Percentiles rank a stretch among this genome's conserved stretches.
Evolutionary conservation across 2,113 vertebrate genomes (phyloP).

Genomic region (Lampris megalopsis): DNA sequence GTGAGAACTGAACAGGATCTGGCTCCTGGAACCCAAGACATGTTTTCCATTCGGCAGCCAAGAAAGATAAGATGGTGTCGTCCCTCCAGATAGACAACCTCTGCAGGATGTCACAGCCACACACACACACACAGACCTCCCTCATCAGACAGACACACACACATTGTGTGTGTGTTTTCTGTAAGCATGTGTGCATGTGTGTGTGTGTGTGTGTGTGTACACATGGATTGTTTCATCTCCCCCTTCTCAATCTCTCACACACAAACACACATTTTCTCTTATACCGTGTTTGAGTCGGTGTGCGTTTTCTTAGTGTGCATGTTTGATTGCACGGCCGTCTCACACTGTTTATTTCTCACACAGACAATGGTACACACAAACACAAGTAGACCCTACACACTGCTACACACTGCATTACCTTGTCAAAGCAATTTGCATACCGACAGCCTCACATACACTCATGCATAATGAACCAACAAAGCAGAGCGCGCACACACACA

Average conservation of each 20-base stretch:
- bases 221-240: no score
- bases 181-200: no score
- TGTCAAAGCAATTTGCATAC: background rate
- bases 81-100: conserved; percentile 37
- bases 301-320: no score
- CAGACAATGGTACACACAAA: no score
- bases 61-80: conserved; percentile 50
- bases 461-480: background rate
- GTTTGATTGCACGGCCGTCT: no score
- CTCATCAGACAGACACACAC: conserved; percentile 42
- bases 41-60: conserved; percentile 40
- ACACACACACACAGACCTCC: conserved; percentile 14
- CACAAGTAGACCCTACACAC: no score
- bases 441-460: background rate
- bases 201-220: no score
- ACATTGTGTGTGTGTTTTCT: conserved; percentile 3
- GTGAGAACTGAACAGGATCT: conserved; percentile 8
- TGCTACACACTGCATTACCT: no score
- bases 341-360: no score
- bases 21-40: conserved; percentile 48
- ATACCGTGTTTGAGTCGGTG: no score
- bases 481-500: background rate
- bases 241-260: no score
- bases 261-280: no score
- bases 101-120: conserved; percentile 38